phyloP scores from a whole-genome alignment of 1,140 invertebrate species.

The Drosophila pruinosa region DNA sequence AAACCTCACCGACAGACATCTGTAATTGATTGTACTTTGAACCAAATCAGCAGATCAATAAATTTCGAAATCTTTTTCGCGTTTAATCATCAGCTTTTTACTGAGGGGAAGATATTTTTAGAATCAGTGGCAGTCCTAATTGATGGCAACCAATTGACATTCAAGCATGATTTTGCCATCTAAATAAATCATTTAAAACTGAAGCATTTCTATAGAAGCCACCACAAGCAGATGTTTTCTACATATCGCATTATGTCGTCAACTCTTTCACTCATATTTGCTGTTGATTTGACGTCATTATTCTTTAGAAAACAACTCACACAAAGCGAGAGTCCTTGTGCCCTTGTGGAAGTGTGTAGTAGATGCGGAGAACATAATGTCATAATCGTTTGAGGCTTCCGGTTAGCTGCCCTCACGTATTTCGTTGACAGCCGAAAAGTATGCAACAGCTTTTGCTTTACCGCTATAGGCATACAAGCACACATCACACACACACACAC shows the following conservation, averaged over 20 bases:
- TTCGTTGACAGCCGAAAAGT: conserved; percentile 41
- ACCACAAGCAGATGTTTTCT: neutral
- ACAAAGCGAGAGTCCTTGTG: neutral
- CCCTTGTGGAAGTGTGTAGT: neutral
- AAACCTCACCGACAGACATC: conserved; percentile 47
- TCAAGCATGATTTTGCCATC: too few relatives aligned
- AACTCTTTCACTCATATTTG: neutral
- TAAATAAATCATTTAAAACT: neutral
- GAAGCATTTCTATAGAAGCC: neutral
- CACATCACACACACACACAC: neutral
- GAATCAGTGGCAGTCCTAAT: too few relatives aligned
- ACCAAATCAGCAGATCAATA: conserved; percentile 65
- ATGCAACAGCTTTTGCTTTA: conserved; percentile 57
- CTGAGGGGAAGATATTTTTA: neutral
- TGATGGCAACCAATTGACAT: neutral
- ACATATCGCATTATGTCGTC: neutral
- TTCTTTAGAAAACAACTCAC: neutral
- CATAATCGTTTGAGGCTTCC: conserved; percentile 51
- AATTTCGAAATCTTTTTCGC: conserved; percentile 79
- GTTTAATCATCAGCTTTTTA: conserved; percentile 39
- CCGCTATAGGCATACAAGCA: neutral
- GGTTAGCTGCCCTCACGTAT: conserved; percentile 54
- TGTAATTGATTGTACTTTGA: conserved; percentile 54
- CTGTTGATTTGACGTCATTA: neutral
- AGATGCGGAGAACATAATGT: conserved; percentile 37